Conservation (phyloP, 2,888 invertebrate species). For the Cryptops parisi region DNA sequence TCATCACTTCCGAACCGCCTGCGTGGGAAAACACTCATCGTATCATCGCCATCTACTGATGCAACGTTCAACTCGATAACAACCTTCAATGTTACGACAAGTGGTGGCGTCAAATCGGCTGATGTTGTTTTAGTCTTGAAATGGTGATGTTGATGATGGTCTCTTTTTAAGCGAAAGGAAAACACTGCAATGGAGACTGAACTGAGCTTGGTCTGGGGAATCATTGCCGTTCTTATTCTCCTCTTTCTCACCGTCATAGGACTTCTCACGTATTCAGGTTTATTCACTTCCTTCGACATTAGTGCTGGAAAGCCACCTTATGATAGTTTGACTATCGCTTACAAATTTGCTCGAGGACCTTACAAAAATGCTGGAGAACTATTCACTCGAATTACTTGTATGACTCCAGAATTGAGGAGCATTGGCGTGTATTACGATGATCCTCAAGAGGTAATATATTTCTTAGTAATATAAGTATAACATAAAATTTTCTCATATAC, state of each 20-base stretch:
- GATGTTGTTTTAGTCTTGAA: too few species aligned
- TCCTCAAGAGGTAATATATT: constrained; percentile 32
- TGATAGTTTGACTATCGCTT: constrained; percentile 28
- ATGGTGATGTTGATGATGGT: too few species aligned
- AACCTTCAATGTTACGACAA: too few species aligned
- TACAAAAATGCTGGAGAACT: constrained; percentile 32
- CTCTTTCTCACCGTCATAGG: constrained; percentile 26
- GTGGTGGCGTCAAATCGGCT: too few species aligned
- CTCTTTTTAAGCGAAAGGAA: not conserved
- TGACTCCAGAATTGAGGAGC: constrained; percentile 29
- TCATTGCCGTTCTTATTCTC: constrained; percentile 24
- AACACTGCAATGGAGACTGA: constrained; percentile 21
- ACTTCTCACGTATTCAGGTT: constrained; percentile 29
- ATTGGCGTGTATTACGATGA: constrained; percentile 37
- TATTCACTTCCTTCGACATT: constrained; percentile 28
- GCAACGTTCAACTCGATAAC: too few species aligned
- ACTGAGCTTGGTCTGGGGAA: constrained; percentile 23
- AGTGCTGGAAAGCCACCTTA: constrained; percentile 31
- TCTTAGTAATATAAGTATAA: too few species aligned
- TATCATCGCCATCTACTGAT: too few species aligned
- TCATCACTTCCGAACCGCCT: too few species aligned
- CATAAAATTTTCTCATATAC: too few species aligned
- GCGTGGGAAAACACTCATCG: too few species aligned
- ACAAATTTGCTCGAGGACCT: constrained; percentile 33
- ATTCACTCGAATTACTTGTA: constrained; percentile 31